phyloP scores from a whole-genome alignment of 2,797 vertebrate genomes.

The Melanotaenia nigrans region DNA sequence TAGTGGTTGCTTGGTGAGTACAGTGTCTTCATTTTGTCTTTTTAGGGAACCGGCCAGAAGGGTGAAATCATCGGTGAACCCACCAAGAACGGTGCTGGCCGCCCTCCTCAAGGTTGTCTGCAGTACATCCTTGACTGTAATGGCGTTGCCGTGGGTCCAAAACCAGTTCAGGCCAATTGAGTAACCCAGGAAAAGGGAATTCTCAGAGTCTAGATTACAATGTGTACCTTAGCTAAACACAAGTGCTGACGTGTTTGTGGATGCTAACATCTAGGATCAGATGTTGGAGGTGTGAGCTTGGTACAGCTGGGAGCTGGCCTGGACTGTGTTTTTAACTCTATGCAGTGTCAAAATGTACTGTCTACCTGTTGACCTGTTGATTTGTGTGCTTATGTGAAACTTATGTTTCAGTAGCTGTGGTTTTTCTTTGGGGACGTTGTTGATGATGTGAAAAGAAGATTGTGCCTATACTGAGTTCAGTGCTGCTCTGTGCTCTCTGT shows the following conservation, averaged over 20 bases:
- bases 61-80: conserved; percentile 82
- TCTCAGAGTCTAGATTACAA: conserved; percentile 47
- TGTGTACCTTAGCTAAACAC: conserved; percentile 80
- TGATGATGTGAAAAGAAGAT: conserved; percentile 88
- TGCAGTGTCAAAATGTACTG: conserved; percentile 93
- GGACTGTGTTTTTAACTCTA: conserved; percentile 94
- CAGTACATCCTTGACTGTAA: conserved; percentile 99
- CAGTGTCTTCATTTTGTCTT: conserved; percentile 29
- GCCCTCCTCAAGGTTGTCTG: conserved; percentile 97
- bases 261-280: conserved; percentile 82
- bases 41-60: conserved; percentile 88
- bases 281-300: conserved; percentile 68
- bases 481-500: conserved; percentile 85
- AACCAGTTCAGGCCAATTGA: conserved; percentile 92
- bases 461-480: conserved; percentile 92
- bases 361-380: conserved; percentile 89
- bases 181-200: conserved; percentile 15
- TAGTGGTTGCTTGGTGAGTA: background rate
- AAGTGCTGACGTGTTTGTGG: conserved; percentile 83
- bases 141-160: conserved; percentile 95
- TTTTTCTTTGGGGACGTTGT: conserved; percentile 89
- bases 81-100: conserved; percentile 86
- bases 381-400: conserved; percentile 90
- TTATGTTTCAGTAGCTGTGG: conserved; percentile 86
- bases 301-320: conserved; percentile 83